phyloP scores from a whole-genome alignment of 2,797 vertebrate species.

The Aeoliscus strigatus region DNA sequence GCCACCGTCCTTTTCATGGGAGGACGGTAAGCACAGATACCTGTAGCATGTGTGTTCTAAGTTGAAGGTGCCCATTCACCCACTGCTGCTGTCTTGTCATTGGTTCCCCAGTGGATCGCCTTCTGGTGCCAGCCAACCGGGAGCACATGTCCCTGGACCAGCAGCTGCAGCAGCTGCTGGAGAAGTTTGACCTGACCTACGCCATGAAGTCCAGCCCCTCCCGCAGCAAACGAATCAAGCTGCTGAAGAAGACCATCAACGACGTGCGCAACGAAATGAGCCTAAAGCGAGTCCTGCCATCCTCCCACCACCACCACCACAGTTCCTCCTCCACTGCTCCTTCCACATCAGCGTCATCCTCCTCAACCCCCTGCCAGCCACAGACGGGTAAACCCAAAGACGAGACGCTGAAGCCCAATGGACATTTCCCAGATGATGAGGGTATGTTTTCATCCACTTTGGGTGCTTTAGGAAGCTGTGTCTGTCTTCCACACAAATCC shows the following conservation, averaged over 20 bases:
- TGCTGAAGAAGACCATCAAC: constrained; percentile 91
- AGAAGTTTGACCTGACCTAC: constrained; percentile 90
- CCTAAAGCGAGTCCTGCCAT: constrained; percentile 76
- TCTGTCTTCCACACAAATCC: background rate
- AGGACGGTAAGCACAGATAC: constrained; percentile 78
- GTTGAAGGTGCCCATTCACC: background rate
- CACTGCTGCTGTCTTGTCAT: background rate
- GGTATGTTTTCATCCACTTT: constrained; percentile 68
- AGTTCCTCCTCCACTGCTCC: constrained; percentile 20
- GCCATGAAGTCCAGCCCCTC: constrained; percentile 96
- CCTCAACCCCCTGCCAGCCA: constrained; percentile 25
- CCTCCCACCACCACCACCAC: constrained; percentile 44
- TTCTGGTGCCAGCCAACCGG: constrained; percentile 85
- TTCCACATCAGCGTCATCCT: constrained; percentile 19
- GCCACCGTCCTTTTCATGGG: constrained; percentile 87
- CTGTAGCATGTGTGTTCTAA: background rate
- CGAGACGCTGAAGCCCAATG: constrained; percentile 72
- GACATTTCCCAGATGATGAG: constrained; percentile 81
- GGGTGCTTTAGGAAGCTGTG: background rate
- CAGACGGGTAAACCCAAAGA: constrained; percentile 64
- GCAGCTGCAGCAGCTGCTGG: constrained; percentile 90
- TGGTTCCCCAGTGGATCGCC: constrained; percentile 81
- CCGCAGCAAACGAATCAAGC: constrained; percentile 90
- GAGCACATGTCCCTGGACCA: constrained; percentile 83
- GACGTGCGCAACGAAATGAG: constrained; percentile 84